phyloP scores from a whole-genome alignment of 2,888 invertebrate genomes.

The Tholera decimalis region DNA sequence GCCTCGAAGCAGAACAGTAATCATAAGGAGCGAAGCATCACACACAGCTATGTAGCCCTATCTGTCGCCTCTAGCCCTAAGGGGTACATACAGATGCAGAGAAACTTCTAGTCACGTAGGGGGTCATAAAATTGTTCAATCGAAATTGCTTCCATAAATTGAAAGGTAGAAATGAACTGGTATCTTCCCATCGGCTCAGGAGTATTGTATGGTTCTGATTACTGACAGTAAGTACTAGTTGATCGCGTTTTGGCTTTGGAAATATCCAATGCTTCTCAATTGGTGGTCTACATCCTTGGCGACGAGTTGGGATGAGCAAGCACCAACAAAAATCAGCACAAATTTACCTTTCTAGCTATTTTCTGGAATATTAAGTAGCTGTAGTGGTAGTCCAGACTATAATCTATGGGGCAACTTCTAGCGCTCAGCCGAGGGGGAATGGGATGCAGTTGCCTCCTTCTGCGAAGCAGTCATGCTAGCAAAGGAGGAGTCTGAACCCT shows the following conservation, averaged over 20 bases:
- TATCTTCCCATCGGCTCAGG: neutral
- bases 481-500: no score
- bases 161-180: constrained; percentile 1
- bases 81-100: constrained; percentile 12
- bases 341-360: no score
- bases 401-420: no score
- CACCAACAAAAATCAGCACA: no score
- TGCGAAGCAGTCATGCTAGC: no score
- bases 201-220: neutral
- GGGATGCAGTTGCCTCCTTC: no score
- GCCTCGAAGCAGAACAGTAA: constrained; percentile 59
- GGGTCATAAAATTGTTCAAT: constrained; percentile 38
- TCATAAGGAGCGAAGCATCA: constrained; percentile 56
- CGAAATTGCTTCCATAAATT: constrained; percentile 18
- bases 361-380: no score
- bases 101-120: constrained; percentile 19
- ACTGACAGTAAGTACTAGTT: neutral
- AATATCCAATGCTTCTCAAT: no score
- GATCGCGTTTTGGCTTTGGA: neutral
- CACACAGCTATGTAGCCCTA: constrained; percentile 47
- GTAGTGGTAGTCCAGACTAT: no score
- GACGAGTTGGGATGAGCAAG: no score
- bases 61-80: constrained; percentile 51
- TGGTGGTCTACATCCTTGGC: no score
- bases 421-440: no score